phyloP scores from a whole-genome alignment of 2,888 invertebrate species.

The Lasioglossum calceatum region DNA sequence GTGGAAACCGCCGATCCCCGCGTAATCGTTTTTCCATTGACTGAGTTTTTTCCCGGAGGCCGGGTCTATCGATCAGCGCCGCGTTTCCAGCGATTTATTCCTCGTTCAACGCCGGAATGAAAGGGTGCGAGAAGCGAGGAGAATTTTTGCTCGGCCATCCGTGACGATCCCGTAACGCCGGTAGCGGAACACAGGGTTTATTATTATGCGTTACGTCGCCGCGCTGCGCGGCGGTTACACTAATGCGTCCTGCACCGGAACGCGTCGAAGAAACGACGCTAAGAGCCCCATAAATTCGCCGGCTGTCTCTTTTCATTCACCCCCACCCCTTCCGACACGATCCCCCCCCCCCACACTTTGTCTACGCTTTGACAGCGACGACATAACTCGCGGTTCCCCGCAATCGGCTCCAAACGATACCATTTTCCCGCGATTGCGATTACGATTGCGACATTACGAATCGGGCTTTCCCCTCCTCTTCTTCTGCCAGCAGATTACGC shows the following conservation, averaged over 20 bases:
- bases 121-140: conserved; percentile 4
- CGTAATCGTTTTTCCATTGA: conserved; percentile 55
- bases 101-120: conserved; percentile 24
- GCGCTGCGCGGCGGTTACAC: conserved; percentile 33
- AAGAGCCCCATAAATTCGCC: conserved; percentile 33
- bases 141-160: conserved; percentile 58
- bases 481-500: neutral
- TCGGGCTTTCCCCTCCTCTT: neutral
- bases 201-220: conserved; percentile 61
- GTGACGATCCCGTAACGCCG: conserved; percentile 69
- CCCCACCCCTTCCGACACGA: neutral
- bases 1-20: conserved; percentile 50
- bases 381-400: conserved; percentile 8
- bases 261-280: conserved; percentile 28
- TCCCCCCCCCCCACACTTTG: neutral
- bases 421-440: neutral
- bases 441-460: neutral
- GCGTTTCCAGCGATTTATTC: conserved; percentile 42
- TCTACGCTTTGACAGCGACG: neutral
- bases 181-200: conserved; percentile 57
- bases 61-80: conserved; percentile 10
- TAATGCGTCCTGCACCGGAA: conserved; percentile 53
- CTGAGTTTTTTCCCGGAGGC: conserved; percentile 25
- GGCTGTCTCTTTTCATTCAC: neutral
- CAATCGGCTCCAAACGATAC: conserved; percentile 6